Base-by-base conservation (phyloP, 2,113 vertebrate species). In the Rhineura floridana region DNA sequence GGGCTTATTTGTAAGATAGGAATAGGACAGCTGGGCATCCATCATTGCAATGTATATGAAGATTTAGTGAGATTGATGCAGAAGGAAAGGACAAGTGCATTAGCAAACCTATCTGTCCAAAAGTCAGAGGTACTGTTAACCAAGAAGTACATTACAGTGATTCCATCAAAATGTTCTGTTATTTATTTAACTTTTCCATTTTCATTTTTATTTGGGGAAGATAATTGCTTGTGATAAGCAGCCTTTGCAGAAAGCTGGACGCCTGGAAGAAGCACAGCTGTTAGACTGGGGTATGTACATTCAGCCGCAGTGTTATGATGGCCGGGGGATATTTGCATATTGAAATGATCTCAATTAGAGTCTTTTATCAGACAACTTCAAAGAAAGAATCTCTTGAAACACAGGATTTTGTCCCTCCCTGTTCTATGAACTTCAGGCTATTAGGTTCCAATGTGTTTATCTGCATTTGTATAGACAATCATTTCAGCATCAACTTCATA, bases 121-220 rank as follows among this genome's bases (percentile, higher is more conserved):
- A 96, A 96, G 93, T 94, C 96, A 93, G 88, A 86, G 93, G 91
- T 95, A 93, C 94, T 93, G 94, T 94, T 96, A 95, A 95, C 95
- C 89, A 91, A 94, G 95, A 90, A 87, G 92, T 93, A 93, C 93
- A 88, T 94, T 89, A 92, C 93, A 72, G 88, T 85, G 96, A 96
- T 97, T 95, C 94, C 92, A 96, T 96, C 96, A 95, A 93, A 96
- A 95, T 96, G 94, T 93, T 93, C 95, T 95, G 96, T 95, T 97
- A 96, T 97, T 97, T 97, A 96, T 96, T 97, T 97, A 96, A 97
- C 95, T 97, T 97, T 96, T 93, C 95, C 95, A 97, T 97, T 97
- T 96, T 96, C 96, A 93, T 93, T 95, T 97, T 96, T 97, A 96
- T 97, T 97, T 97, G 96, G 95, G 95, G 95, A 97, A 97, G 96